Conservation (phyloP, 1,140 invertebrate species). For the Drosophila kanapiae region DNA sequence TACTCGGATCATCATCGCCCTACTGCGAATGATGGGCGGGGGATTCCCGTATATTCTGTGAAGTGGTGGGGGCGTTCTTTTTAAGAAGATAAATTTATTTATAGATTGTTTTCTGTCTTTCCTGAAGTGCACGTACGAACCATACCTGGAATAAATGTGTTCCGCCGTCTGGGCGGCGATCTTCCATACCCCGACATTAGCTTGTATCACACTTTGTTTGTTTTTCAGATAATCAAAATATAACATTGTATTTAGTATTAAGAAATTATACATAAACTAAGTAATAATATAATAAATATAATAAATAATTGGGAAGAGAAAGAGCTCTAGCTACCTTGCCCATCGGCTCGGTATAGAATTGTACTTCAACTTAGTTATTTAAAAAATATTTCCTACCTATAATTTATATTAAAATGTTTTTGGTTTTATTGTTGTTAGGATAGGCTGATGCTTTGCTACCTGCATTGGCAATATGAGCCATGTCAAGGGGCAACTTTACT, state of each 20-base stretch:
- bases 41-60: neutral
- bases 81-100: slow-evolving; percentile 13
- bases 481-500: too few relatives aligned
- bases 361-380: too few relatives aligned
- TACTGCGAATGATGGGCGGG: neutral
- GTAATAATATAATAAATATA: too few relatives aligned
- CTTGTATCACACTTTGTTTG: neutral
- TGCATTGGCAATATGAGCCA: too few relatives aligned
- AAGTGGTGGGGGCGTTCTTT: neutral
- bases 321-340: too few relatives aligned
- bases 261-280: too few relatives aligned
- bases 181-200: neutral
- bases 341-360: too few relatives aligned
- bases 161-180: neutral
- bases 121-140: slow-evolving; percentile 9
- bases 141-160: slow-evolving; percentile 17
- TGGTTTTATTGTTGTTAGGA: too few relatives aligned
- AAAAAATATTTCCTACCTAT: too few relatives aligned
- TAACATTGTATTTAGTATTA: neutral
- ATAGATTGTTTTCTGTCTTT: slow-evolving; percentile 17
- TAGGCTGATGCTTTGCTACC: too few relatives aligned
- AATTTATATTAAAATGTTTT: too few relatives aligned
- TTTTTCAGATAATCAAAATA: neutral
- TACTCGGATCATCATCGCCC: neutral
- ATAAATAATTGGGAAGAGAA: too few relatives aligned